A percentile compares a stretch with the other conserved stretches of the same genome.
Conservation (phyloP, 2,797 vertebrate species). For the Enteromius thamalakanensis region DNA sequence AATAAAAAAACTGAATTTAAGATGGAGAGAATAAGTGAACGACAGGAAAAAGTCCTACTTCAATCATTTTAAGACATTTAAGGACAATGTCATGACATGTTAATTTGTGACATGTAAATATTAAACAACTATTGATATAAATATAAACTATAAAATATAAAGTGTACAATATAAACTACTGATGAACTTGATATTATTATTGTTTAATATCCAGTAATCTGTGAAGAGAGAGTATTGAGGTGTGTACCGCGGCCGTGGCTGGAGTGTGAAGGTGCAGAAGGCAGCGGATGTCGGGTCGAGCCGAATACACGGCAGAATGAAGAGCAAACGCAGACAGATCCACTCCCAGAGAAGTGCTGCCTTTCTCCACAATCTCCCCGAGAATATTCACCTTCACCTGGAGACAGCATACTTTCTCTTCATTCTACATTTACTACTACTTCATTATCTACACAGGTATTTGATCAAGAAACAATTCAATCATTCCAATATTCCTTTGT, state of each 20-base stretch:
- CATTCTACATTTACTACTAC: background rate
- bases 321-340: constrained; percentile 86
- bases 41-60: background rate
- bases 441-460: background rate
- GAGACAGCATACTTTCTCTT: background rate
- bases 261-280: constrained; percentile 91
- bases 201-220: background rate
- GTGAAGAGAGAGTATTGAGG: background rate
- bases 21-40: background rate
- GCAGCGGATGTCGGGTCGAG: constrained; percentile 89
- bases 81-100: too few species aligned
- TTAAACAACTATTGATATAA: background rate
- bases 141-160: too few species aligned
- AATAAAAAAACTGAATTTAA: background rate
- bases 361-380: constrained; percentile 91
- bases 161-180: background rate
- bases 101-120: background rate
- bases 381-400: constrained; percentile 96
- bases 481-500: background rate
- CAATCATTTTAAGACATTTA: background rate
- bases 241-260: constrained; percentile 84
- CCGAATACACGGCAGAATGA: constrained; percentile 92
- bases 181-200: background rate
- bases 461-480: background rate
- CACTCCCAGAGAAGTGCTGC: constrained; percentile 85